Conservation (phyloP, 1,140 invertebrate genomes). For the Solen grandis region DNA sequence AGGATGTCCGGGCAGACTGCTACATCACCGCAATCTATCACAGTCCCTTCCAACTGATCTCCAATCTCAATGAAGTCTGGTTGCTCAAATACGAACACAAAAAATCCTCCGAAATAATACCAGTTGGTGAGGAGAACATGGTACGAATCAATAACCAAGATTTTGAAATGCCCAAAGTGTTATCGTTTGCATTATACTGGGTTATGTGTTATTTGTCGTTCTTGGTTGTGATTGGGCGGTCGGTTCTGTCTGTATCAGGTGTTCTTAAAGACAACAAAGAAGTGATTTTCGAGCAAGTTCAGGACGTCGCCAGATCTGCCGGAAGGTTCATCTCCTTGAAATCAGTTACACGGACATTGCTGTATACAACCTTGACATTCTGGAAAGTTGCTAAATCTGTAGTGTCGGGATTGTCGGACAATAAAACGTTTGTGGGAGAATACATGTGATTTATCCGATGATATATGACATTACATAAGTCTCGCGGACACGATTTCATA, state of each 20-base stretch:
- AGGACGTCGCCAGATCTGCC: no score
- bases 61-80: neutral
- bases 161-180: neutral
- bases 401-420: no score
- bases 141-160: neutral
- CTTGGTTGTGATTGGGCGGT: neutral
- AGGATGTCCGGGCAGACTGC: neutral
- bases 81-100: neutral
- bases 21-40: neutral
- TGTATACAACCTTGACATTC: no score
- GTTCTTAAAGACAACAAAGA: neutral
- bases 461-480: no score
- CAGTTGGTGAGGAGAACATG: neutral
- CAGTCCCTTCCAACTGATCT: neutral
- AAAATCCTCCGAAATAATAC: neutral
- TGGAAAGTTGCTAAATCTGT: no score
- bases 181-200: neutral
- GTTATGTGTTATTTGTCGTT: neutral
- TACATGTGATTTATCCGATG: no score
- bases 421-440: no score
- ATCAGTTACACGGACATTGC: no score
- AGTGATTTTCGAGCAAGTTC: no score
- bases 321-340: no score
- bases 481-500: no score
- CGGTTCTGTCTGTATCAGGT: neutral